Conservation (phyloP, 2,113 vertebrate genomes). For the western clawed frog (Xenopus tropicalis) region DNA sequence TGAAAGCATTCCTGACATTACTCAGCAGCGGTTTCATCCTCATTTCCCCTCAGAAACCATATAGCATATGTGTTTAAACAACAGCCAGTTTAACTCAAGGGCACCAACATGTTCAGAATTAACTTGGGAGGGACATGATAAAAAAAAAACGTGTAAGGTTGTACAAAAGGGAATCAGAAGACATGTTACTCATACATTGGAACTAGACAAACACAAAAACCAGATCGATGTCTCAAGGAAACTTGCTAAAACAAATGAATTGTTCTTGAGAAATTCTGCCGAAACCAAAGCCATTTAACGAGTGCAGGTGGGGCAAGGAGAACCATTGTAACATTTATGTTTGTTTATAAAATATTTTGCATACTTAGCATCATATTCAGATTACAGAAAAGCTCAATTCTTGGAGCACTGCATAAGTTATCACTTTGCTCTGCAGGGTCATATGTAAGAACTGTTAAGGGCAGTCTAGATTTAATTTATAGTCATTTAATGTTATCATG, state of each 20-base stretch:
- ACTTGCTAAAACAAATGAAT: not conserved
- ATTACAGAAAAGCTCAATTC: too few species aligned
- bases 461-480: too few species aligned
- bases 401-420: too few species aligned
- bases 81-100: slow-evolving; percentile 29
- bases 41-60: slow-evolving; percentile 20
- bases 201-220: not conserved
- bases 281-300: not conserved
- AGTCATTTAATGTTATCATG: too few species aligned
- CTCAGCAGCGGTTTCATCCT: slow-evolving; percentile 30
- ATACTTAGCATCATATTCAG: too few species aligned
- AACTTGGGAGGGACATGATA: slow-evolving; percentile 22
- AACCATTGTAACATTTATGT: not conserved
- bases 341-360: not conserved
- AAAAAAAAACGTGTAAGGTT: slow-evolving; percentile 9
- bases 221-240: not conserved
- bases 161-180: not conserved
- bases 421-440: too few species aligned
- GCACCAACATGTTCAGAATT: slow-evolving; percentile 32
- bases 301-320: not conserved
- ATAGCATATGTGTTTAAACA: slow-evolving; percentile 27
- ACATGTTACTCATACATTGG: slow-evolving; percentile 5
- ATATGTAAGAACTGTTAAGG: too few species aligned
- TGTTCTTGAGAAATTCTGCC: not conserved
- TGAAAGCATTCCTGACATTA: slow-evolving; percentile 40